Percentiles rank a stretch among this genome's conserved stretches.
Evolutionary conservation across 2,797 vertebrate genomes (phyloP).

Genomic region (Falco columbarius): DNA sequence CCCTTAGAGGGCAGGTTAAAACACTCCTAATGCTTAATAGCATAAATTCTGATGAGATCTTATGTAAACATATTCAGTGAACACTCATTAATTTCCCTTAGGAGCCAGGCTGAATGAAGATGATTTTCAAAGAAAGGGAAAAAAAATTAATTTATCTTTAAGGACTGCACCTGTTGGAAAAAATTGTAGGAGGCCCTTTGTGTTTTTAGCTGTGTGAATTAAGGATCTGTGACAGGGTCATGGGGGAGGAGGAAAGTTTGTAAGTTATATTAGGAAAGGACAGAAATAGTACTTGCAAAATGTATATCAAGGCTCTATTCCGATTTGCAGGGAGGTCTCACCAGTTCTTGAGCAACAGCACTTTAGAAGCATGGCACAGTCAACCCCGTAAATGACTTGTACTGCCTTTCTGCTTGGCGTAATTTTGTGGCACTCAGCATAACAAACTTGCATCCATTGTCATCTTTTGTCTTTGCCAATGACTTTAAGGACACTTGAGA

Average conservation of each 20-base stretch:
- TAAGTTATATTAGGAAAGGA: slow-evolving; percentile 33
- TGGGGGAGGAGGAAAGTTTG: not conserved
- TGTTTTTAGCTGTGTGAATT: not conserved
- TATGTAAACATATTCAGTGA: slow-evolving; percentile 13
- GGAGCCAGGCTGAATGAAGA: slow-evolving; percentile 14
- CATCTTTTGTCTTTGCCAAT: not conserved
- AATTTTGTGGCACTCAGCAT: not conserved
- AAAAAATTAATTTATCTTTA: slow-evolving; percentile 23
- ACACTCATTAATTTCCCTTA: slow-evolving; percentile 6
- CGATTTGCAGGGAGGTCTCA: not conserved
- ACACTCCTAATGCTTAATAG: slow-evolving; percentile 16
- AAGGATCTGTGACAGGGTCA: not conserved
- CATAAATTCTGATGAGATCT: slow-evolving; percentile 26
- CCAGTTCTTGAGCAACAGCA: not conserved
- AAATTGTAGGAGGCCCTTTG: not conserved
- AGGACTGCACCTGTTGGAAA: not conserved
- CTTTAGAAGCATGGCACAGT: not conserved
- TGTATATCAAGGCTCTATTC: not conserved
- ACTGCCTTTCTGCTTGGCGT: too few species aligned
- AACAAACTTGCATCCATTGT: not conserved
- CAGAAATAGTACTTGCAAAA: slow-evolving; percentile 20
- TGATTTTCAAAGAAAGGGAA: slow-evolving; percentile 21
- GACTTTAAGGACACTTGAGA: not conserved
- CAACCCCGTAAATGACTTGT: not conserved
- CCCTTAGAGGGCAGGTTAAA: slow-evolving; percentile 29